Percentiles rank a stretch among this genome's conserved stretches.
These are phyloP conservation scores for Falco rusticolus DNA, from an alignment of 2,797 vertebrate species.

Conservation along the genomic window DNA sequence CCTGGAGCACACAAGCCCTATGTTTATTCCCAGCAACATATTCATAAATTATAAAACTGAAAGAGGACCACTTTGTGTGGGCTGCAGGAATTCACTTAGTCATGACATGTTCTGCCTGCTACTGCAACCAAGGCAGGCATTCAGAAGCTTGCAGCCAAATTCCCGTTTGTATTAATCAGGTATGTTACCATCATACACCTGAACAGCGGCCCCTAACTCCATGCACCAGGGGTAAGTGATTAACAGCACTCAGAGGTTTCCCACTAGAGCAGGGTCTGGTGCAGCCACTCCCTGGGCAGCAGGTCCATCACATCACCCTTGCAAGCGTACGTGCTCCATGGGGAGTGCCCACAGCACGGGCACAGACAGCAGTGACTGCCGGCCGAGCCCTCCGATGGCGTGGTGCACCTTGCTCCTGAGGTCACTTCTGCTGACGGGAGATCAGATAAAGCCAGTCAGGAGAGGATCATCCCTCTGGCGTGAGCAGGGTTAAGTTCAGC, in stretches of 20 bases:
- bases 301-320: background rate
- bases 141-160: background rate
- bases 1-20: background rate
- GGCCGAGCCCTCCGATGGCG: background rate
- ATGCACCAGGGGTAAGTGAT: fast-evolving
- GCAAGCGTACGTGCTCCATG: fast-evolving
- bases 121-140: background rate
- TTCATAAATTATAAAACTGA: background rate
- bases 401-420: background rate
- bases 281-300: background rate
- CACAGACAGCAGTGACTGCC: background rate
- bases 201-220: background rate
- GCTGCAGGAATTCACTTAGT: background rate
- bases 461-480: background rate
- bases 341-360: background rate
- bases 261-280: background rate
- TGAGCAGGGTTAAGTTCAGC: background rate
- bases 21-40: slow-evolving; percentile 6
- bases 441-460: background rate
- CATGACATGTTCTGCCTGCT: background rate
- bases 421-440: background rate
- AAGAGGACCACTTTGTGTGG: background rate
- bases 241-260: background rate
- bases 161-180: background rate
- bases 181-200: background rate